Conservation (phyloP, 2,888 invertebrate genomes). For the Tetragonisca angustula region DNA sequence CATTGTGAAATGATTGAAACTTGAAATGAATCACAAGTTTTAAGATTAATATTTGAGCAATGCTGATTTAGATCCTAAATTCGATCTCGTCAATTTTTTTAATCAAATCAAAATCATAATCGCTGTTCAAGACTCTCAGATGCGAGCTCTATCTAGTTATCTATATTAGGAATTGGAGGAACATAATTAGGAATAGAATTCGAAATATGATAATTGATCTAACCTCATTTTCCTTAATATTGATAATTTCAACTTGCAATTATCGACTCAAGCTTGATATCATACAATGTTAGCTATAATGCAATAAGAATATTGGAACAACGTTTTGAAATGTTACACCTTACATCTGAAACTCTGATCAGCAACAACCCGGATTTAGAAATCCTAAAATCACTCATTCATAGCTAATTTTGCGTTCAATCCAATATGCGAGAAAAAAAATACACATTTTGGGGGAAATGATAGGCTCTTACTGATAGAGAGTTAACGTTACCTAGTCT, state of each 20-base stretch:
- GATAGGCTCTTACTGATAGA: conserved; percentile 14
- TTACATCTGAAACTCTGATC: conserved; percentile 19
- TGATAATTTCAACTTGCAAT: neutral
- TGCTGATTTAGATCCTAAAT: conserved; percentile 18
- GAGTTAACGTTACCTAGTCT: conserved; percentile 88
- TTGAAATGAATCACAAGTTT: too few relatives aligned
- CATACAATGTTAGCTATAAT: neutral
- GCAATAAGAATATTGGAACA: neutral
- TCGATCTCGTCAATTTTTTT: conserved; percentile 15
- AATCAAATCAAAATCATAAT: conserved; percentile 22
- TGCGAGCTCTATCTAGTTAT: neutral
- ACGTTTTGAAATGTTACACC: conserved; percentile 2
- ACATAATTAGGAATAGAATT: too few relatives aligned
- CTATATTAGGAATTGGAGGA: neutral
- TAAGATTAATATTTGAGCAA: neutral
- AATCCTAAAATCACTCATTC: conserved; percentile 46
- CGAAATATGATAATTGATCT: too few relatives aligned
- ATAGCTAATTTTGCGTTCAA: conserved; percentile 44
- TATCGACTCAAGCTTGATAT: neutral
- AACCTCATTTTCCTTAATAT: too few relatives aligned
- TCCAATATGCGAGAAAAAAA: conserved; percentile 55
- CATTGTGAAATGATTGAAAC: too few relatives aligned
- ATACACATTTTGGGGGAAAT: conserved; percentile 45
- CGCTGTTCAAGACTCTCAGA: conserved; percentile 8
- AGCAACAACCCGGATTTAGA: conserved; percentile 5